Percentiles rank a stretch among this genome's conserved stretches.
Conservation (phyloP, 2,797 vertebrate genomes). For the Diplodus puntazzo region DNA sequence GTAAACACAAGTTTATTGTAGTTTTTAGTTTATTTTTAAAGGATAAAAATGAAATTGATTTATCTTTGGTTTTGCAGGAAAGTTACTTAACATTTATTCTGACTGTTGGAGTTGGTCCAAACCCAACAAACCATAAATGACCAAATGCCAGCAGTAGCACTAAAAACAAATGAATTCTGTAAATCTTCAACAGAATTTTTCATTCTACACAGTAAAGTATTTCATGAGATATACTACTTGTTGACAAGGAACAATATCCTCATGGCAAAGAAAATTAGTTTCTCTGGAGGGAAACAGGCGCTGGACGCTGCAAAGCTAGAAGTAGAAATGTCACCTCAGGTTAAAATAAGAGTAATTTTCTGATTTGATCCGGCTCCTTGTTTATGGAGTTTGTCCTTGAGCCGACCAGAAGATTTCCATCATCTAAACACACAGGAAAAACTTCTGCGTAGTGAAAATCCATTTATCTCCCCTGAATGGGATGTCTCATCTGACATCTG, state of each 20-base stretch:
- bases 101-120: no score
- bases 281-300: not conserved
- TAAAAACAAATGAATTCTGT: no score
- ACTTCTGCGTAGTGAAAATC: conserved; percentile 38
- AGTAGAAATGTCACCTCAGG: not conserved
- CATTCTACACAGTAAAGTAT: not conserved
- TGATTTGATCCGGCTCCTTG: conserved; percentile 8
- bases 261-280: not conserved
- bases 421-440: conserved; percentile 18
- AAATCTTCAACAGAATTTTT: no score
- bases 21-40: no score
- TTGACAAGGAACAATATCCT: not conserved
- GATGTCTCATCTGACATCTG: conserved; percentile 52
- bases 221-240: not conserved
- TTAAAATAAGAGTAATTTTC: conserved; percentile 21
- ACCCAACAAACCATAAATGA: no score
- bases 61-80: no score
- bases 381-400: conserved; percentile 43
- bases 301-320: not conserved
- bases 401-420: conserved; percentile 41
- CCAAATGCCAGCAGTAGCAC: no score
- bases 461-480: conserved; percentile 55
- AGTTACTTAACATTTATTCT: no score
- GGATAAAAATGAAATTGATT: no score
- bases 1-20: no score